Conservation (phyloP, 2,888 invertebrate genomes). For the Coelinius sp. region DNA sequence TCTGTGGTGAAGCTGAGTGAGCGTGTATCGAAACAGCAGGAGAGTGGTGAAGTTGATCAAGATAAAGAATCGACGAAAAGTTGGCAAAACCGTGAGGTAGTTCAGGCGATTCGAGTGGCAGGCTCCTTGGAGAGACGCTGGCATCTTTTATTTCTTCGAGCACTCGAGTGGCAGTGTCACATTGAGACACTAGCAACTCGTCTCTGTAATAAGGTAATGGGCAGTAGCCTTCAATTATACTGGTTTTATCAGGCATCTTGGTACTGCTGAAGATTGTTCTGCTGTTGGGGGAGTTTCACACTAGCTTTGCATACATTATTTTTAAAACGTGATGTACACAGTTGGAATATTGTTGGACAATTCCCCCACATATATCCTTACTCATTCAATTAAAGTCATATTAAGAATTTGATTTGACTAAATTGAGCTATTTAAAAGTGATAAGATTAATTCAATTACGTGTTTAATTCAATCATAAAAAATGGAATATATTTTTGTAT, state of each 20-base stretch:
- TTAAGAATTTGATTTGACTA: not conserved
- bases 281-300: not conserved
- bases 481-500: too few relatives aligned
- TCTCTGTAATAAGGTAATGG: slow-evolving; percentile 75
- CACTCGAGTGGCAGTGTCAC: slow-evolving; percentile 93
- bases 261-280: slow-evolving; percentile 1
- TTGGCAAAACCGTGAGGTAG: slow-evolving; percentile 54
- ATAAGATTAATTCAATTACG: not conserved
- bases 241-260: slow-evolving; percentile 8
- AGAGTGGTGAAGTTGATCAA: slow-evolving; percentile 52
- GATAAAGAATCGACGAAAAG: slow-evolving; percentile 45
- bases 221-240: slow-evolving; percentile 2
- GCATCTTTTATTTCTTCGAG: slow-evolving; percentile 90
- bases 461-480: too few relatives aligned
- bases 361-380: too few relatives aligned
- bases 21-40: slow-evolving; percentile 70
- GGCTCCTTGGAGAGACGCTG: slow-evolving; percentile 87
- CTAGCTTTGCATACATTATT: slow-evolving; percentile 17
- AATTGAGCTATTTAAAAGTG: not conserved
- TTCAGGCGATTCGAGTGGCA: slow-evolving; percentile 73
- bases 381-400: not conserved
- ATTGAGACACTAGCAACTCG: slow-evolving; percentile 85
- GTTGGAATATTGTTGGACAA: not conserved
- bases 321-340: slow-evolving; percentile 3
- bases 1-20: slow-evolving; percentile 84